A percentile compares a stretch with the other conserved stretches of the same genome.
phyloP scores from a whole-genome alignment of 1,140 invertebrate species.

The Bradynema listronoti region DNA sequence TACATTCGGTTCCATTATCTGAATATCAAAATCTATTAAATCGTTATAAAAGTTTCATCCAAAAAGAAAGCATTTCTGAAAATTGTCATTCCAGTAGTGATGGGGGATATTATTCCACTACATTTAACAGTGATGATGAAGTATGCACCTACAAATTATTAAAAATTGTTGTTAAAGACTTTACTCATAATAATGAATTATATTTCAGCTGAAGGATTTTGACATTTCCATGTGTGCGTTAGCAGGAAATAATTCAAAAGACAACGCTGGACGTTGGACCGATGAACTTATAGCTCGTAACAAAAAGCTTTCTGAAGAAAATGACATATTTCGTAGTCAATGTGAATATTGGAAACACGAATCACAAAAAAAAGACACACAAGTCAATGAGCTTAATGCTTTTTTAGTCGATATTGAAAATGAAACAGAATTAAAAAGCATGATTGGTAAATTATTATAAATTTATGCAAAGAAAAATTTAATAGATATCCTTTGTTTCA shows the following conservation, averaged over 20 bases:
- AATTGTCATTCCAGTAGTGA: not conserved
- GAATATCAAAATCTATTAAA: slow-evolving; percentile 32
- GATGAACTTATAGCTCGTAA: slow-evolving; percentile 23
- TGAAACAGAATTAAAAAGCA: slow-evolving; percentile 41
- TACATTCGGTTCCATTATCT: slow-evolving; percentile 43
- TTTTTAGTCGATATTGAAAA: slow-evolving; percentile 39
- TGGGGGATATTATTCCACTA: slow-evolving; percentile 21
- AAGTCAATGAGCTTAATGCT: slow-evolving; percentile 34
- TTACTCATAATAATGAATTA: not conserved
- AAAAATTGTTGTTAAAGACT: not conserved
- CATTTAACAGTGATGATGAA: slow-evolving; percentile 6
- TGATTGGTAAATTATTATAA: slow-evolving; percentile 22
- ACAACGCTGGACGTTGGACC: not conserved
- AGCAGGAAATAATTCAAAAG: not conserved
- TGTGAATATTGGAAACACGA: slow-evolving; percentile 26
- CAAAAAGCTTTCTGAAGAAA: slow-evolving; percentile 21
- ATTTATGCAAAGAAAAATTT: not conserved
- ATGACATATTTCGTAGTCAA: slow-evolving; percentile 28
- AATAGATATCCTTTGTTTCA: slow-evolving; percentile 9
- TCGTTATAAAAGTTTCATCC: slow-evolving; percentile 34
- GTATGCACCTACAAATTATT: not conserved
- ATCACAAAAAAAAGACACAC: slow-evolving; percentile 11
- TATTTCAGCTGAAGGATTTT: not conserved
- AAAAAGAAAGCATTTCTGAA: slow-evolving; percentile 6
- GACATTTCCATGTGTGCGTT: not conserved